Evolutionary conservation across 2,113 vertebrate species (phyloP).

Genomic region (Apodemus sylvaticus): DNA sequence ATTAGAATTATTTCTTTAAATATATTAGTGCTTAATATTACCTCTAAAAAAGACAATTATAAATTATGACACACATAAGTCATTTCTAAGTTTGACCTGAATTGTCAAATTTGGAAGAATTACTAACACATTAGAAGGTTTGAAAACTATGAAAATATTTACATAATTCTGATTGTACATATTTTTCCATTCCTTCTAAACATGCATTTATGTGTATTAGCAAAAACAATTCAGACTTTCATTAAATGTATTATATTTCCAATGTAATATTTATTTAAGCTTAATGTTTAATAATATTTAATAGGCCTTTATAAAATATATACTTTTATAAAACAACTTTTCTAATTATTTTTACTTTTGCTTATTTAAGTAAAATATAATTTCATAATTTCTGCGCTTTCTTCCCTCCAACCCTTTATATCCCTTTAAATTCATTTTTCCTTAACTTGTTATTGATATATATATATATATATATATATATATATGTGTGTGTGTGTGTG

Average conservation of each 20-base stretch:
- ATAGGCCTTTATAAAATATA: neutral
- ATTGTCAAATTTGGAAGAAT: neutral
- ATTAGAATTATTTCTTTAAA: neutral
- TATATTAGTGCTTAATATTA: neutral
- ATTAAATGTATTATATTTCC: neutral
- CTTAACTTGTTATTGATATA: neutral
- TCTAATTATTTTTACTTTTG: neutral
- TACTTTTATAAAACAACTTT: neutral
- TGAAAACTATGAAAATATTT: neutral
- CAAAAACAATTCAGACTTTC: neutral
- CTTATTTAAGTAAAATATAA: neutral
- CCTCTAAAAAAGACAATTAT: neutral
- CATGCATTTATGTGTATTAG: neutral
- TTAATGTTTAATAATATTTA: neutral
- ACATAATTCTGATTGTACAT: neutral
- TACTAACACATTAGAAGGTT: neutral
- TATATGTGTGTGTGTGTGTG: too few species aligned
- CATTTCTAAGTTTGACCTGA: neutral
- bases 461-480: too few species aligned
- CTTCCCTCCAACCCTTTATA: neutral
- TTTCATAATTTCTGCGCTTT: neutral
- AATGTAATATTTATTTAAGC: neutral
- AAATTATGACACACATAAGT: neutral
- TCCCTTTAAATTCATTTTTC: neutral
- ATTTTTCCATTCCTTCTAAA: neutral